phyloP scores from a whole-genome alignment of 2,797 vertebrate species.

The Phalanger gymnotis region DNA sequence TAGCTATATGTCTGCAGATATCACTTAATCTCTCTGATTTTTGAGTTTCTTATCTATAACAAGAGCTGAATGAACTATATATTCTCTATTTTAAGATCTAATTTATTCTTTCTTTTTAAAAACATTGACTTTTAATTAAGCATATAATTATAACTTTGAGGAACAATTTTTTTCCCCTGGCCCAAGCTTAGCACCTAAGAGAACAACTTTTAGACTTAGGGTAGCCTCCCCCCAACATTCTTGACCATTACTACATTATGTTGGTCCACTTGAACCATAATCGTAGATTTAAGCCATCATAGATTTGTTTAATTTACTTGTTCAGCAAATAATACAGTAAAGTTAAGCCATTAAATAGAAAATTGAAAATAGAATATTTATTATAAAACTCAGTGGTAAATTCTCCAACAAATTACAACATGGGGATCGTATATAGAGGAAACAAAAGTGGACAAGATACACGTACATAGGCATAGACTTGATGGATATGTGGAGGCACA shows the following conservation, averaged over 20 bases:
- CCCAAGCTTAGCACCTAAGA: background rate
- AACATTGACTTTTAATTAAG: background rate
- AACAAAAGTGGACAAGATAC: background rate
- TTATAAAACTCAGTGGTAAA: background rate
- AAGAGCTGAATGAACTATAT: background rate
- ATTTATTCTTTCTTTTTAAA: no score
- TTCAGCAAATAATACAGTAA: background rate
- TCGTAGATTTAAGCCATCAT: background rate
- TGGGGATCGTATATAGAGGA: background rate
- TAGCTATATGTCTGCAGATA: background rate
- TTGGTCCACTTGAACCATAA: background rate
- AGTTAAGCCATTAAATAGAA: background rate
- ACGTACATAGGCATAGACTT: background rate
- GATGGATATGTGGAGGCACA: background rate
- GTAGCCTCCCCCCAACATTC: background rate
- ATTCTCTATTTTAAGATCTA: background rate
- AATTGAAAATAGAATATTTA: background rate
- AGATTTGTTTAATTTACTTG: background rate
- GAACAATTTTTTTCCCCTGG: background rate
- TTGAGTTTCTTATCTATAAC: background rate
- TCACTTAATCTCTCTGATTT: background rate
- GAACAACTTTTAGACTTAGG: background rate
- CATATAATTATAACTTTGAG: background rate
- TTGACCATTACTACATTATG: background rate
- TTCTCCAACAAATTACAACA: background rate